Evolutionary conservation across 2,113 vertebrate species (phyloP), one percentile per base, ranked within the genome.

Genomic region (Pteropus alecto): DNA sequence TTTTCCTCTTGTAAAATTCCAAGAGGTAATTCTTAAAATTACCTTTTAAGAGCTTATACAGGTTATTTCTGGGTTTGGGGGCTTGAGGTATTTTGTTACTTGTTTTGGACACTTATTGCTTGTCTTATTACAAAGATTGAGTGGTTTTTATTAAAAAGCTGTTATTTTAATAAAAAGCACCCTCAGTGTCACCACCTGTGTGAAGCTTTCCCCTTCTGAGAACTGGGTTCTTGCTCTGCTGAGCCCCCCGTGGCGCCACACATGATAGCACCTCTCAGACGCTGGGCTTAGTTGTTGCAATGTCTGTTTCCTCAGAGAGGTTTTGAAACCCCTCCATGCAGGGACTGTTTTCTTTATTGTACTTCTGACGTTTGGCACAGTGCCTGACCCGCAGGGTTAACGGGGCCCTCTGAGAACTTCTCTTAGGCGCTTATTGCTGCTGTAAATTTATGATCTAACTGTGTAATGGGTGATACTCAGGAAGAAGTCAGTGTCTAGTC

Each of bases 241-340:
- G 30, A 33, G 60, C 41, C 43, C 38, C 54, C 24, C 12, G 15
- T 0, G 1, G n/a, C 54, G 33, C 77, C 24, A 1, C 5, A 16
- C 41, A 3, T 4, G 26, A 46, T 0, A 46, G 22, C 7, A 18
- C 22, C 19, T 21, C 22, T 41, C 33, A 30, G 0, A 19, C 35
- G 4, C 1, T 76, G 30, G 73, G 33, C 10, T 63, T 35, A 3
- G 46, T 38, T 30, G 35, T 35, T 87, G 48, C 76, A 61, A 6
- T 3, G 61, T 30, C 33, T 89, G 21, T 58, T 61, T 95, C 63
- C 51, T n/a, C 4, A 7, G 28, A 28, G 18, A 82, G 41, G 9
- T 30, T 43, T 8, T n/a, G 71, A 87, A 41, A 35, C 54, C 33
- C 30, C 56, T 13, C 19, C 15, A 67, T 18, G 12, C 35, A 33